Evolutionary conservation across 2,797 vertebrate genomes (phyloP).

Genomic region (Sarcoramphus papa): DNA sequence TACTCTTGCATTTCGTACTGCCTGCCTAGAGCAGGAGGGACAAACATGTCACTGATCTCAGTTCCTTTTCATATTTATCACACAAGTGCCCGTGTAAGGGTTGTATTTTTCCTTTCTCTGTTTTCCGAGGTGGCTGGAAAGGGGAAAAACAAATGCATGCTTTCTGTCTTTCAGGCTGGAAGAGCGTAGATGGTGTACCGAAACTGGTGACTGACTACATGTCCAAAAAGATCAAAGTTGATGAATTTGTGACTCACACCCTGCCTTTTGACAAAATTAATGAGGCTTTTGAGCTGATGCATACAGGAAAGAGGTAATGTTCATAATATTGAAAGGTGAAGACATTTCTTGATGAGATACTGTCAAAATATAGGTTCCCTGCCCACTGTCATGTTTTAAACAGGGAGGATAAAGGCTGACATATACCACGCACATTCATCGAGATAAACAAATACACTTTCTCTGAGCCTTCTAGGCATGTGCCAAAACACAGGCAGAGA

Average conservation of each 20-base stretch:
- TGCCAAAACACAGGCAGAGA: background rate
- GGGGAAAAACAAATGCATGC: background rate
- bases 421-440: background rate
- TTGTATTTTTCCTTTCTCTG: background rate
- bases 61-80: background rate
- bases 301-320: constrained; percentile 85
- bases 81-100: background rate
- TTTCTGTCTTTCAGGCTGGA: constrained; percentile 83
- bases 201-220: constrained; percentile 93
- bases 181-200: constrained; percentile 90
- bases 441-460: background rate
- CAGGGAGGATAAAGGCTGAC: background rate
- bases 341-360: background rate
- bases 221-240: constrained; percentile 92
- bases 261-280: constrained; percentile 90
- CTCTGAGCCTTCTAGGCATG: background rate
- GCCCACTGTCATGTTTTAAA: background rate
- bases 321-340: background rate
- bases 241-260: constrained; percentile 92
- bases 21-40: background rate
- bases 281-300: constrained; percentile 92
- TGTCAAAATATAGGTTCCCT: background rate
- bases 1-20: background rate
- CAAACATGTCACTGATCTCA: background rate
- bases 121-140: background rate